Evolutionary conservation across 2,797 vertebrate species (phyloP).

Genomic region (Falco columbarius): DNA sequence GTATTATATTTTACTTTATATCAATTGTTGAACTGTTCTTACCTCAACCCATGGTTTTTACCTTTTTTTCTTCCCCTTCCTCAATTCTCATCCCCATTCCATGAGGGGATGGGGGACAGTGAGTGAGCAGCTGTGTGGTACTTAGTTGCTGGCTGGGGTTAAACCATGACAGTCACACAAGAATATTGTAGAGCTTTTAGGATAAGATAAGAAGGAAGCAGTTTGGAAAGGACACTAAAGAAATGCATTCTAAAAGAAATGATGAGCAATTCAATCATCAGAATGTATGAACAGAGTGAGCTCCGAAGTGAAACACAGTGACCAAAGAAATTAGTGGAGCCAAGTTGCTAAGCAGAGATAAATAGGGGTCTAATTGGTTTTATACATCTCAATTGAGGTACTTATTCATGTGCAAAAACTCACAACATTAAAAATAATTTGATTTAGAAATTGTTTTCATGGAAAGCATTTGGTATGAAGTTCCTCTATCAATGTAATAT

Average conservation of each 20-base stretch:
- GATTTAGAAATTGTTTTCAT: constrained; percentile 70
- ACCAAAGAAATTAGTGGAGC: constrained; percentile 48
- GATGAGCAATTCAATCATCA: constrained; percentile 36
- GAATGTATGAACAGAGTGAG: neutral
- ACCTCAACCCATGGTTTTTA: no score
- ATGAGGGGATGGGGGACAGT: no score
- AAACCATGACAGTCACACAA: neutral
- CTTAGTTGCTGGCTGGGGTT: no score
- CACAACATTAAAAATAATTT: constrained; percentile 68
- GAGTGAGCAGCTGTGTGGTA: no score
- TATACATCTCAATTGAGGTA: constrained; percentile 62
- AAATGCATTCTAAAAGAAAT: constrained; percentile 24
- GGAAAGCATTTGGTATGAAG: constrained; percentile 35
- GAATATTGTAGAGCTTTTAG: neutral
- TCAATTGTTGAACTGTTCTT: no score
- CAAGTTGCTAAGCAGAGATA: constrained; percentile 53
- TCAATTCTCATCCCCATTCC: no score
- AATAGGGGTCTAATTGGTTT: constrained; percentile 59
- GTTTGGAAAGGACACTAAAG: constrained; percentile 13
- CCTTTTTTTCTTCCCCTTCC: no score
- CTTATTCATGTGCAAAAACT: constrained; percentile 56
- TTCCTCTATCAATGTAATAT: constrained; percentile 3
- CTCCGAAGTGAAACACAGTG: neutral
- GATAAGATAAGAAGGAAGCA: neutral
- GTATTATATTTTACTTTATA: no score